Conservation (phyloP, 2,797 vertebrate genomes). For the Danio jaintianensis region DNA sequence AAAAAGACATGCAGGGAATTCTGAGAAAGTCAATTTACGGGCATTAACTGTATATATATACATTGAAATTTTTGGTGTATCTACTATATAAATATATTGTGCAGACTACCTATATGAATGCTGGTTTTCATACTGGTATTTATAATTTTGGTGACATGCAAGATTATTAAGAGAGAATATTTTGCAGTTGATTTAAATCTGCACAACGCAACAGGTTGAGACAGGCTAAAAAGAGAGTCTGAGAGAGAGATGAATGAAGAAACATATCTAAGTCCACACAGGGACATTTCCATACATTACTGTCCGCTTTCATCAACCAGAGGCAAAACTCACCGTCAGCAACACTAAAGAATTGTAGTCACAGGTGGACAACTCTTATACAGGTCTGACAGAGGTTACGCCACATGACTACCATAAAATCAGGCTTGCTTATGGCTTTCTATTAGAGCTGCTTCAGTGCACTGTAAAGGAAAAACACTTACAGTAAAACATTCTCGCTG, state of each 20-base stretch:
- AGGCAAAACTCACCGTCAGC: conserved; percentile 11
- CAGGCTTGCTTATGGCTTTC: background rate
- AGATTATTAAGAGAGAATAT: no score
- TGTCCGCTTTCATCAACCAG: conserved; percentile 11
- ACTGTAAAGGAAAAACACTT: background rate
- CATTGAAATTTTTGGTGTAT: no score
- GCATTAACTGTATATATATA: no score
- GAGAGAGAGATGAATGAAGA: conserved; percentile 26
- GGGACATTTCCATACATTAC: conserved; percentile 34
- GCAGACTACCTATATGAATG: background rate
- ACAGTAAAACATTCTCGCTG: background rate
- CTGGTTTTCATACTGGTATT: background rate
- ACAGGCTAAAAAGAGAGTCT: conserved; percentile 40
- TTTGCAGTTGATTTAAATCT: background rate
- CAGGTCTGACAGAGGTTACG: background rate
- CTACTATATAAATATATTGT: no score
- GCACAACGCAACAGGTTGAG: background rate
- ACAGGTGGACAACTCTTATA: background rate
- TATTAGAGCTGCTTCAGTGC: background rate
- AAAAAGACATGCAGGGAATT: no score
- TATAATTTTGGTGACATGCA: no score
- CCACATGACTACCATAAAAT: background rate
- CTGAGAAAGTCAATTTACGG: no score
- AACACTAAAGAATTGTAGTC: background rate
- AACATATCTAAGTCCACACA: background rate